Evolutionary conservation across 92 coral and sea anemone species (phyloP).

Genomic region (Porites evermanni): DNA sequence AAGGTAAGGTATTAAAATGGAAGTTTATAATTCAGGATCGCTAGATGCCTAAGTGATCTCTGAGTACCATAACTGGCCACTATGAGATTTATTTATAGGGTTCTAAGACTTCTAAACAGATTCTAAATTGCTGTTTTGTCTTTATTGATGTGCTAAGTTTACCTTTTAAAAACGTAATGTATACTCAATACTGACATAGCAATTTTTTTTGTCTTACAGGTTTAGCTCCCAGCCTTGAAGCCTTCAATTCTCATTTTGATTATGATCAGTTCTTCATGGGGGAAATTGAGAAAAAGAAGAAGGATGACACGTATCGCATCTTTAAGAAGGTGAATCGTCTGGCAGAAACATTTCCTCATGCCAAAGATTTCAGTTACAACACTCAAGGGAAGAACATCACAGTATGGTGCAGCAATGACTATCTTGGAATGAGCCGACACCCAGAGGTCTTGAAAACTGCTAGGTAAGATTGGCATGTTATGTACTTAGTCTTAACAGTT

Average conservation of each 20-base stretch:
- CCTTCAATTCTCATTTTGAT: conserved; percentile 71
- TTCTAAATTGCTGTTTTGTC: too few species aligned
- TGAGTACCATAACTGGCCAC: too few species aligned
- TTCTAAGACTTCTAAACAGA: too few species aligned
- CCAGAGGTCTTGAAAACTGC: conserved; percentile 90
- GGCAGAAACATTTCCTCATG: conserved; percentile 87
- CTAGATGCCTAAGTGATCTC: background rate
- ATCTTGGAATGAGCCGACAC: conserved; percentile 95
- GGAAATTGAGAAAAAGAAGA: conserved; percentile 90
- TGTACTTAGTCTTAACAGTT: background rate
- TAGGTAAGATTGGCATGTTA: conserved; percentile 53
- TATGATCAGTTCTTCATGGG: conserved; percentile 84
- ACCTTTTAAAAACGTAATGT: too few species aligned
- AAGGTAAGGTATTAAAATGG: conserved; percentile 19
- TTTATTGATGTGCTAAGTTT: too few species aligned
- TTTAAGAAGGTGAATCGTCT: conserved; percentile 95
- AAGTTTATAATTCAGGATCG: background rate
- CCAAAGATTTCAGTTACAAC: conserved; percentile 67
- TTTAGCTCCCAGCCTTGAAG: conserved; percentile 57
- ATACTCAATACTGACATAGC: too few species aligned
- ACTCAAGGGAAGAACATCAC: conserved; percentile 74
- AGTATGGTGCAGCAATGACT: conserved; percentile 99
- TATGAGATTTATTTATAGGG: too few species aligned
- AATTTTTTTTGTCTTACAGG: conserved; percentile 8
- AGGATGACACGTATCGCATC: conserved; percentile 84